Percentiles rank a stretch among this genome's conserved stretches.
These are phyloP conservation scores for Dioctria rufipes DNA, from an alignment of 2,888 invertebrate genomes.

Conservation along the genomic window DNA sequence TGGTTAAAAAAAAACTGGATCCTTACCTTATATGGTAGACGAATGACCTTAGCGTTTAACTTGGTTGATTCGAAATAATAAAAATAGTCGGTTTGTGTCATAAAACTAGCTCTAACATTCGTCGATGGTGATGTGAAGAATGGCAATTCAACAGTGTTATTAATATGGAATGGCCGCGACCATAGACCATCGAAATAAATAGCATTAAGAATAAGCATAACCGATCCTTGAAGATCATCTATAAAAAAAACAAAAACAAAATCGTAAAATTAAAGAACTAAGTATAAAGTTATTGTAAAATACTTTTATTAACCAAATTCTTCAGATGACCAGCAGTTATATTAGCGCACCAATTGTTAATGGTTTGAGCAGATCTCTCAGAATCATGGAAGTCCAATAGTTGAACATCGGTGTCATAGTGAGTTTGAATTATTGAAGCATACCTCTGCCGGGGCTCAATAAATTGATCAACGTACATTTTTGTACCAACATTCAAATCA, in stretches of 20 bases:
- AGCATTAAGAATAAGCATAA: slow-evolving; percentile 80
- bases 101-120: slow-evolving; percentile 75
- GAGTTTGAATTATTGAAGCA: slow-evolving; percentile 75
- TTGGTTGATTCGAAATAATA: slow-evolving; percentile 77
- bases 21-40: slow-evolving; percentile 80
- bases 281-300: slow-evolving; percentile 44
- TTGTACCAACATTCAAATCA: slow-evolving; percentile 77
- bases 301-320: slow-evolving; percentile 77
- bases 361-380: slow-evolving; percentile 73
- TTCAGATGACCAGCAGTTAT: slow-evolving; percentile 83
- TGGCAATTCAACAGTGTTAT: slow-evolving; percentile 74
- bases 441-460: slow-evolving; percentile 76
- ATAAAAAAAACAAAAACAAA: neutral
- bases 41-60: slow-evolving; percentile 80
- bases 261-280: slow-evolving; percentile 1
- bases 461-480: slow-evolving; percentile 76
- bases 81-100: slow-evolving; percentile 80
- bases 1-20: neutral
- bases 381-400: slow-evolving; percentile 77
- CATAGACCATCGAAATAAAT: slow-evolving; percentile 88
- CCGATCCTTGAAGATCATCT: too few species aligned
- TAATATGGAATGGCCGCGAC: slow-evolving; percentile 79
- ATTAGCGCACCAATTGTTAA: slow-evolving; percentile 87
- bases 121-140: slow-evolving; percentile 76
- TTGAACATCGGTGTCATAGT: slow-evolving; percentile 79